A percentile compares a stretch with the other conserved stretches of the same genome.
Conservation (phyloP, 2,113 vertebrate genomes). For the Sphyrna mokarran region DNA sequence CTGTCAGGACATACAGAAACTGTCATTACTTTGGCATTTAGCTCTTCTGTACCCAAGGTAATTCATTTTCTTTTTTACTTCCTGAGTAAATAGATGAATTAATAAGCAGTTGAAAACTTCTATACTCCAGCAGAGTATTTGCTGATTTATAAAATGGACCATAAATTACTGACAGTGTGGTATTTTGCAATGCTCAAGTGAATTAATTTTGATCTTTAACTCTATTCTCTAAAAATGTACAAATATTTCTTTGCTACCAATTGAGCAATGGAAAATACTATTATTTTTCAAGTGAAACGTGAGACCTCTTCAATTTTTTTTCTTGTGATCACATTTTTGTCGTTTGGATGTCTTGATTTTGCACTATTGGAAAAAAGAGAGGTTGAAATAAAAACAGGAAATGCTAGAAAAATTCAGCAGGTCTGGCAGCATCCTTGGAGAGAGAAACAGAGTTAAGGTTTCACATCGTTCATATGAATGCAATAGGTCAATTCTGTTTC, state of each 20-base stretch:
- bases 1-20: constrained; percentile 66
- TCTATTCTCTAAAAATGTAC: background rate
- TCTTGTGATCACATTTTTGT: background rate
- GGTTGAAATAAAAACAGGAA: no score
- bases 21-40: constrained; percentile 67
- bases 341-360: background rate
- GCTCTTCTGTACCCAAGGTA: constrained; percentile 69
- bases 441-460: no score
- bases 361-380: background rate
- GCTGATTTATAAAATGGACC: background rate
- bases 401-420: no score
- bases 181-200: background rate
- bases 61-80: background rate
- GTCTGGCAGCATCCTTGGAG: no score
- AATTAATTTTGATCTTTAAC: background rate
- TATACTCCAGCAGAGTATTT: background rate
- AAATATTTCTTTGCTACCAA: background rate
- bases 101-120: background rate
- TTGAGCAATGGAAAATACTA: background rate
- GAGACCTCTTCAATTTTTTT: background rate
- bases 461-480: no score
- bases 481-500: no score
- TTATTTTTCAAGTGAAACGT: background rate
- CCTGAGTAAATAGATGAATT: background rate
- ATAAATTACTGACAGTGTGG: background rate